These are phyloP conservation scores for Apus apus DNA, from an alignment of 2,113 vertebrate genomes.

Conservation along the genomic window DNA sequence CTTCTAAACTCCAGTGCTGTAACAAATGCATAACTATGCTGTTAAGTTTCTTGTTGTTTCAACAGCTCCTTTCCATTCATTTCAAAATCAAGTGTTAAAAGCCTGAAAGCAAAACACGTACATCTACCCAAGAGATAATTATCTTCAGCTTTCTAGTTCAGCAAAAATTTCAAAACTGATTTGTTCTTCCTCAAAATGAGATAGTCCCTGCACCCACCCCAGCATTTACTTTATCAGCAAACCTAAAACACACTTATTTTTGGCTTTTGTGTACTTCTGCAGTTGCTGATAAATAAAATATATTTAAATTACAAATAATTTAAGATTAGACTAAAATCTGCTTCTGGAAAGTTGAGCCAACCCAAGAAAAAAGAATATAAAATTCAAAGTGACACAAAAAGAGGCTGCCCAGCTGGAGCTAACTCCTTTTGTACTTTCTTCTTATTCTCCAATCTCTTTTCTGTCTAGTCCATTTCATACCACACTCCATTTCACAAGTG, in stretches of 20 bases:
- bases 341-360: neutral
- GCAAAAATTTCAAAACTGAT: neutral
- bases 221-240: neutral
- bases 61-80: neutral
- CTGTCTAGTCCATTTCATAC: neutral
- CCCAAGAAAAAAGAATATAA: neutral
- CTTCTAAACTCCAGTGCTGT: neutral
- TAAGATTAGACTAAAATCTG: neutral
- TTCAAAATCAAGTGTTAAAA: conserved; percentile 1
- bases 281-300: neutral
- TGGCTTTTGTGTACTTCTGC: neutral
- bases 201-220: neutral
- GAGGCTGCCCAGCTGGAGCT: neutral
- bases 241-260: neutral
- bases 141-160: neutral
- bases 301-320: neutral
- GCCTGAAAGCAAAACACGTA: neutral
- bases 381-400: neutral
- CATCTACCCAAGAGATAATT: neutral
- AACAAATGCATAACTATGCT: neutral
- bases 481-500: neutral
- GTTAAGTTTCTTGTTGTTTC: neutral
- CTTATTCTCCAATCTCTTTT: neutral
- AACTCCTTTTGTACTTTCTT: neutral
- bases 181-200: neutral